These are phyloP conservation scores for Leptinotarsa haldemani DNA, from an alignment of 2,888 invertebrate species.

Conservation along the genomic window DNA sequence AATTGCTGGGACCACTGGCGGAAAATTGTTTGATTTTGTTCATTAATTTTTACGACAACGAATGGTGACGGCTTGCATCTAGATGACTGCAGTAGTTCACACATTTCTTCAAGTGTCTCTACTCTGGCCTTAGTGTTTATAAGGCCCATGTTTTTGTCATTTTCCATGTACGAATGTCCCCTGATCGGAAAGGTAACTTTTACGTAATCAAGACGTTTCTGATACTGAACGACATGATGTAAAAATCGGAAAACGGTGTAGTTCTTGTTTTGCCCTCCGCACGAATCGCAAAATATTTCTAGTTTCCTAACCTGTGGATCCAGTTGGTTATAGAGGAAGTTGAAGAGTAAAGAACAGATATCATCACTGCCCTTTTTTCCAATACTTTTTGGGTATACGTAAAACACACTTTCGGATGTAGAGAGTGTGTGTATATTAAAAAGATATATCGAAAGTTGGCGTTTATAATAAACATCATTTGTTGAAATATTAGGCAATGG, in stretches of 20 bases:
- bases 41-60: slow-evolving; percentile 11
- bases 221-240: slow-evolving; percentile 46
- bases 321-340: no score
- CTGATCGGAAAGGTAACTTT: no score
- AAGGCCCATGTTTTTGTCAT: slow-evolving; percentile 48
- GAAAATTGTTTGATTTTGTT: slow-evolving; percentile 16
- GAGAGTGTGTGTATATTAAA: no score
- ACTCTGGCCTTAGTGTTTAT: slow-evolving; percentile 40
- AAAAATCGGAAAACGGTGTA: slow-evolving; percentile 49
- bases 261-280: slow-evolving; percentile 52
- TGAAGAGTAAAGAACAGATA: no score
- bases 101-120: slow-evolving; percentile 7
- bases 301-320: slow-evolving; percentile 22
- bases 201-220: no score
- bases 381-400: no score
- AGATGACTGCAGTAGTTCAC: slow-evolving; percentile 18
- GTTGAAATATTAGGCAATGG: slow-evolving; percentile 48
- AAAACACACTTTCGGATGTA: no score
- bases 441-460: no score
- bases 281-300: slow-evolving; percentile 51
- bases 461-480: no score
- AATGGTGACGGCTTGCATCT: slow-evolving; percentile 24
- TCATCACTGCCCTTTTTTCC: no score
- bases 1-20: slow-evolving; percentile 19
- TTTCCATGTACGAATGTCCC: slow-evolving; percentile 12